Evolutionary conservation across 2,113 vertebrate species (phyloP), one percentile per base, ranked within the genome.

Genomic region (Daphoenositta chrysoptera): DNA sequence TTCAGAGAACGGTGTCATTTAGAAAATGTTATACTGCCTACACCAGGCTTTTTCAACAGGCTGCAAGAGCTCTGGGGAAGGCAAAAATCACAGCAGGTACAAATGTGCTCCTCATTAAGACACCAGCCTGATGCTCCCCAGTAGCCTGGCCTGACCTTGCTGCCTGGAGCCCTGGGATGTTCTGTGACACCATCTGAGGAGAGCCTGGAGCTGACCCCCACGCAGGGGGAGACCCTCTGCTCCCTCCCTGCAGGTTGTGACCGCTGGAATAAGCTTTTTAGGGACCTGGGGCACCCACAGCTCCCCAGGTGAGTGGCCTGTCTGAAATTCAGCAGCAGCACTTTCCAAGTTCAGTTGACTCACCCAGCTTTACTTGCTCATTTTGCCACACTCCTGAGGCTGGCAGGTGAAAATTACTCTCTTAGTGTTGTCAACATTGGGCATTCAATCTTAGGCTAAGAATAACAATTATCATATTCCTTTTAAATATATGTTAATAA

Each of bases 131-230:
- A 16, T 69, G 42, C 15, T 88, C 6, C 50, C 26, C 37, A 24
- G 11, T 10, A 50, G 14, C 37, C 45, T 37, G 39, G 53, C 13
- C 42, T 2, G 3, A 10, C 47, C 27, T 39, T 39, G 44, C 51
- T 75, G n/a, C 28, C 35, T 50, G 42, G 37, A 66, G 65, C 24
- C 50, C 66, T 1, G 2, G 19, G 12, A 10, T 75, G 40, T 27
- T 70, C 50, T 3, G 45, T 11, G 47, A 15, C 44, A 47, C 8
- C 5, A 1, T 11, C 44, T 0, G 0, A 44, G 45, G 40, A 13
- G 28, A 78, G 42, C 26, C 27, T 48, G 47, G 37, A 45, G 50
- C 31, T 83, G 60, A 39, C 27, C 22, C 44, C 39, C 22, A 2
- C 0, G 0, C 39, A 10, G 5, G n/a, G 40, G 1, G 4, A 51